Percentiles rank a stretch among this genome's conserved stretches.
These are phyloP conservation scores for Phrynocephalus vlangalii DNA, from an alignment of 2,797 vertebrate genomes.

Conservation along the genomic window DNA sequence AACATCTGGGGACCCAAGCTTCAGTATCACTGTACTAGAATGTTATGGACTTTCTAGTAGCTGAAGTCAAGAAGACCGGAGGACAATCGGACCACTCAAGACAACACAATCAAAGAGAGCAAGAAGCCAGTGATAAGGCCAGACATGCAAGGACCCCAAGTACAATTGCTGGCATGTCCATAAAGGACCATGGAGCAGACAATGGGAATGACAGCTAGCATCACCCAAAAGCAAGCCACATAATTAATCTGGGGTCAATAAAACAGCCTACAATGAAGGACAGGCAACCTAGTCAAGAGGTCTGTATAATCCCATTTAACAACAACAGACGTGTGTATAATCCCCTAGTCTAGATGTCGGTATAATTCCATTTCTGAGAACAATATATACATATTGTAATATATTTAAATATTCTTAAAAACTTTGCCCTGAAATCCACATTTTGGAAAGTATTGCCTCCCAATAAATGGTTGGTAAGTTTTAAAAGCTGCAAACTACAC, in stretches of 20 bases:
- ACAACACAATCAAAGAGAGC: background rate
- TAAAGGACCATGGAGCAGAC: background rate
- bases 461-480: background rate
- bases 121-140: background rate
- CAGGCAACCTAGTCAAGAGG: background rate
- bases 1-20: too few species aligned
- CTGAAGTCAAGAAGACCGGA: background rate
- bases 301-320: background rate
- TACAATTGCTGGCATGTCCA: background rate
- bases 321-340: too few species aligned
- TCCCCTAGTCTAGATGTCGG: background rate
- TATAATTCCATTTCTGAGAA: background rate
- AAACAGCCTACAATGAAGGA: background rate
- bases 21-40: too few species aligned
- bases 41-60: background rate
- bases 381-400: background rate
- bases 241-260: background rate
- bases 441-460: background rate
- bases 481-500: background rate
- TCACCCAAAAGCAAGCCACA: background rate
- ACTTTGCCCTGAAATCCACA: background rate
- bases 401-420: background rate
- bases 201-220: background rate
- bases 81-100: background rate
- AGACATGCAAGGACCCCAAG: background rate